A percentile compares a stretch with the other conserved stretches of the same genome.
Conservation (phyloP, 2,888 invertebrate genomes). For the Chloroclysta siterata region DNA sequence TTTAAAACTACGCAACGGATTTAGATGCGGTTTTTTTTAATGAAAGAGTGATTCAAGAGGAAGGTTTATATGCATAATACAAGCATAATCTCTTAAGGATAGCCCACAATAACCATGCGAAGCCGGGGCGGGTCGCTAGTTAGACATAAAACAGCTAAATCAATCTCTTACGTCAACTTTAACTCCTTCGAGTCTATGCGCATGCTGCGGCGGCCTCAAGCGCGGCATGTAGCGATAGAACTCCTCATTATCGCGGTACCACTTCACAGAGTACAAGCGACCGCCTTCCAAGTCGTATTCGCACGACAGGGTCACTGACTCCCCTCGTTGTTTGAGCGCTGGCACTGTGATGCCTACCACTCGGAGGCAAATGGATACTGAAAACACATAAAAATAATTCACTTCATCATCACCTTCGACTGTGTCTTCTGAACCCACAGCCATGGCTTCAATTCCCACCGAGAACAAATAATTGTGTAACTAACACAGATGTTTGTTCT, state of each 20-base stretch:
- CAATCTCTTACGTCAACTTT: conserved; percentile 84
- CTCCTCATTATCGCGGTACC: conserved; percentile 88
- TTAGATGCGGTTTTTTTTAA: no score
- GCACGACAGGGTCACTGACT: conserved; percentile 83
- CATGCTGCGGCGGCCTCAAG: conserved; percentile 86
- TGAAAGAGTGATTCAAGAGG: no score
- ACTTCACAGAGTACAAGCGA: conserved; percentile 87
- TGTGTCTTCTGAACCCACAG: no score
- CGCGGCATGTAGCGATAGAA: conserved; percentile 88
- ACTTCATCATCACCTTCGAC: background rate
- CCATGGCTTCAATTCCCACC: no score
- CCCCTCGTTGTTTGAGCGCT: conserved; percentile 83
- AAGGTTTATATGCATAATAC: no score
- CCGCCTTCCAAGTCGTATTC: conserved; percentile 87
- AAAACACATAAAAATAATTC: background rate
- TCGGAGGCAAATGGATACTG: conserved; percentile 71
- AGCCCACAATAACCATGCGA: no score
- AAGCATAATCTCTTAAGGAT: no score
- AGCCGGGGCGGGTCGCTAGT: no score
- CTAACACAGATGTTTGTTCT: no score
- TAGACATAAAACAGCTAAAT: no score
- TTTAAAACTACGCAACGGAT: no score
- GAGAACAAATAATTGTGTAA: no score
- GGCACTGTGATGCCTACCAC: conserved; percentile 84
- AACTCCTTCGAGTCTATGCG: conserved; percentile 86